These are phyloP conservation scores for Chrysolina haemoptera DNA, from an alignment of 2,888 invertebrate genomes.

Conservation along the genomic window DNA sequence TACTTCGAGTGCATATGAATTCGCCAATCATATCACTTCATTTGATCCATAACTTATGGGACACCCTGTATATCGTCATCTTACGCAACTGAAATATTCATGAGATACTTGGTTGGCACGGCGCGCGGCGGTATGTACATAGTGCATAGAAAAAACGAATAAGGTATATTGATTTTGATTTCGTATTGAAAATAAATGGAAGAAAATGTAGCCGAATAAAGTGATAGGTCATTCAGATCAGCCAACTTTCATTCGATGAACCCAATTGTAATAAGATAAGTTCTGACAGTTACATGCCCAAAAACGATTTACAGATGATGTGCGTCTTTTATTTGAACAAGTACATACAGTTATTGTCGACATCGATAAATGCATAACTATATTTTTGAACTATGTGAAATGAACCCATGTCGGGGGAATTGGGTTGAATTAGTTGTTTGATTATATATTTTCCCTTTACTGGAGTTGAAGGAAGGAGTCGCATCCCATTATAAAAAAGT, in stretches of 20 bases:
- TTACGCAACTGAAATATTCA: too few relatives aligned
- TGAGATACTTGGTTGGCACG: too few relatives aligned
- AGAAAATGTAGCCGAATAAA: constrained; percentile 1
- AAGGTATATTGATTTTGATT: background rate
- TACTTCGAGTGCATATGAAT: too few relatives aligned
- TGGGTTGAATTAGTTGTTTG: too few relatives aligned
- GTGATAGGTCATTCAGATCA: constrained; percentile 1
- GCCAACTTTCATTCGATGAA: background rate
- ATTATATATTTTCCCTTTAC: too few relatives aligned
- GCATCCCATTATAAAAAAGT: too few relatives aligned
- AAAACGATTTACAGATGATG: background rate
- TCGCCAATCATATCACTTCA: too few relatives aligned
- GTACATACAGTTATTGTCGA: background rate
- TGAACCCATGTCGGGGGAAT: background rate
- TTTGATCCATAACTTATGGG: too few relatives aligned
- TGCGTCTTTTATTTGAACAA: background rate
- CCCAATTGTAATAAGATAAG: background rate
- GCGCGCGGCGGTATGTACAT: too few relatives aligned
- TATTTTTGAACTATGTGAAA: background rate
- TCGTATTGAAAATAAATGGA: background rate
- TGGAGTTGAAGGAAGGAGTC: too few relatives aligned
- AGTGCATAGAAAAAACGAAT: too few relatives aligned
- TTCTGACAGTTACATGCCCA: constrained; percentile 11
- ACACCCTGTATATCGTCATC: too few relatives aligned
- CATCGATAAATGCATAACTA: background rate